Evolutionary conservation across 1,140 invertebrate species (phyloP).

Genomic region (Drosophila mojavensis): DNA sequence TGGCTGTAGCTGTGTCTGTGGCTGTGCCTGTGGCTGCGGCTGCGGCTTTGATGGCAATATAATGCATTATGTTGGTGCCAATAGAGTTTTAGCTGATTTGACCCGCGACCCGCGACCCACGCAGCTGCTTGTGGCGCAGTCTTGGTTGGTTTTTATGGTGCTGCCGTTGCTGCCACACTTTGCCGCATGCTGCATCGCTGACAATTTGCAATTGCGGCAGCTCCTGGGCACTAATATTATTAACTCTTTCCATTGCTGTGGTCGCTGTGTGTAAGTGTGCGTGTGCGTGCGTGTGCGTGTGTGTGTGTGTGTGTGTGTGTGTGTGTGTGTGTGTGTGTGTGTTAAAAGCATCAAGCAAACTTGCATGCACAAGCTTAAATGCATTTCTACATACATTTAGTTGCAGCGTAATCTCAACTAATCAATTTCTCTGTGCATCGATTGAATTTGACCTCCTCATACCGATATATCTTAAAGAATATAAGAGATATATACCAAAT

Average conservation of each 20-base stretch:
- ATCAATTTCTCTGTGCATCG: too few species aligned
- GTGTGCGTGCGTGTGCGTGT: not conserved
- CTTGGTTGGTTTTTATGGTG: not conserved
- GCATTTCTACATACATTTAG: not conserved
- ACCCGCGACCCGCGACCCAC: slow-evolving; percentile 1
- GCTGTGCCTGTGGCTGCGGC: not conserved
- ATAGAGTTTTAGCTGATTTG: slow-evolving; percentile 64
- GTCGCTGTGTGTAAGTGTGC: slow-evolving; percentile 6
- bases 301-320: too few species aligned
- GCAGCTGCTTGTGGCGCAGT: not conserved
- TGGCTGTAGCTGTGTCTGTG: not conserved
- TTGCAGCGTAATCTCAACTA: too few species aligned
- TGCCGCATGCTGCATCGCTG: not conserved
- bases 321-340: not conserved
- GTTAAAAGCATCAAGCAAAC: too few species aligned
- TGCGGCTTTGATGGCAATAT: slow-evolving; percentile 47
- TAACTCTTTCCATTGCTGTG: slow-evolving; percentile 4
- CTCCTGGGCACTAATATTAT: slow-evolving; percentile 11
- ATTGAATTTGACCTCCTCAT: too few species aligned
- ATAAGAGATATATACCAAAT: too few species aligned
- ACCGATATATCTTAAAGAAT: too few species aligned
- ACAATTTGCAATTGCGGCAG: slow-evolving; percentile 19
- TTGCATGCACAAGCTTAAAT: not conserved
- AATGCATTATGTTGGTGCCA: slow-evolving; percentile 54
- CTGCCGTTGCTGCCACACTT: slow-evolving; percentile 4